Percentiles rank a stretch among this genome's conserved stretches.
These are phyloP conservation scores for Zeus faber DNA, from an alignment of 2,113 vertebrate species.

Conservation along the genomic window DNA sequence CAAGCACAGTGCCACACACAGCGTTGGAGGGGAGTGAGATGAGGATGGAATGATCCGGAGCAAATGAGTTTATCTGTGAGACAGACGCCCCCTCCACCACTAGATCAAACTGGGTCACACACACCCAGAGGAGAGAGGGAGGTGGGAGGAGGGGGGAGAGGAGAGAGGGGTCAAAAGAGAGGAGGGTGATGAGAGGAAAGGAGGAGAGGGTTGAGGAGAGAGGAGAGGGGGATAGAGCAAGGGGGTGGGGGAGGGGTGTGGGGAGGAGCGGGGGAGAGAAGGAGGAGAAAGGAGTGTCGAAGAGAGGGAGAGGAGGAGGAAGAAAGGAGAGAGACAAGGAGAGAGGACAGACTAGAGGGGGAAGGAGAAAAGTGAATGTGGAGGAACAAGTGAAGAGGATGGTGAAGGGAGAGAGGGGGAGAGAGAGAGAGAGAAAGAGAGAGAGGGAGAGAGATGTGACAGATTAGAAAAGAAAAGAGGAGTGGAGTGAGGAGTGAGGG, in stretches of 20 bases:
- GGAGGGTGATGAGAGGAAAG: neutral
- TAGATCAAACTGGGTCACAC: conserved; percentile 64
- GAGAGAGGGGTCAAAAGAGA: neutral
- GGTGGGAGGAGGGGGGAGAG: neutral
- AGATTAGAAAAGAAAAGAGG: no score
- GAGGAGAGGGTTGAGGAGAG: neutral
- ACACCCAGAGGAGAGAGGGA: neutral
- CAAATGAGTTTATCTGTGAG: conserved; percentile 62
- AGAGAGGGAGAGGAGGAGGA: neutral
- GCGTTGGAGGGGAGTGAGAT: conserved; percentile 7
- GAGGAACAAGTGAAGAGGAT: neutral
- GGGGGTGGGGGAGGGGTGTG: neutral
- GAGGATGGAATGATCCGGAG: conserved; percentile 57
- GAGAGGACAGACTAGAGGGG: neutral
- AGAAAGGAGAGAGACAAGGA: neutral
- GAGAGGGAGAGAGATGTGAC: neutral
- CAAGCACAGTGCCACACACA: conserved; percentile 38
- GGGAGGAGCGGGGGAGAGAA: neutral
- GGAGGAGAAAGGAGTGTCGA: neutral
- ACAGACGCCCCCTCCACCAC: conserved; percentile 50
- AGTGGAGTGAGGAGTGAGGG: neutral
- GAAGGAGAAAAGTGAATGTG: neutral
- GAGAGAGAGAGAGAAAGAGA: conserved; percentile 1
- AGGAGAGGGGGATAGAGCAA: neutral
- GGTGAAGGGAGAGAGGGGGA: conserved; percentile 7